Percentiles rank a stretch among this genome's conserved stretches.
Conservation (phyloP, 2,888 invertebrate genomes). For the Beris chalybata region DNA sequence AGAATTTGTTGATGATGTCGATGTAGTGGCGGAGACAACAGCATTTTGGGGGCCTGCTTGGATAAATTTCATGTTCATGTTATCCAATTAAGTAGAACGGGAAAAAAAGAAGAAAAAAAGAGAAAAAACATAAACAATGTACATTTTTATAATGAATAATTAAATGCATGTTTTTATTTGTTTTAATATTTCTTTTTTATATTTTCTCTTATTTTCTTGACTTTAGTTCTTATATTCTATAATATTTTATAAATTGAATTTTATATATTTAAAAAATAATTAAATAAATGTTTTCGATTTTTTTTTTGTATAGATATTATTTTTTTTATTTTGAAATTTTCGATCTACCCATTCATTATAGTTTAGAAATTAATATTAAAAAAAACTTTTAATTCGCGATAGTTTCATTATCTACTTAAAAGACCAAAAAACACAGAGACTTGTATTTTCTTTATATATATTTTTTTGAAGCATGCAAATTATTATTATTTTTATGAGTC, state of each 20-base stretch:
- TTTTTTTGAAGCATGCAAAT: constrained; percentile 19
- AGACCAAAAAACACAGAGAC: background rate
- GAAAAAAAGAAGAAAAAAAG: constrained; percentile 21
- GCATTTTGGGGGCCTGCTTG: constrained; percentile 54
- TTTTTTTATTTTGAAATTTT: constrained; percentile 9
- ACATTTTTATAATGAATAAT: constrained; percentile 29
- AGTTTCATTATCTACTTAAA: constrained; percentile 20
- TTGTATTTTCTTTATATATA: constrained; percentile 8
- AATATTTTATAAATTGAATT: background rate
- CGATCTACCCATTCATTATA: background rate
- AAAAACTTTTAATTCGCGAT: background rate
- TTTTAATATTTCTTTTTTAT: constrained; percentile 29
- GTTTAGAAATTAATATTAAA: background rate
- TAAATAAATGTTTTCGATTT: constrained; percentile 9
- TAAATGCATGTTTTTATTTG: constrained; percentile 15
- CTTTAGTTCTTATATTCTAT: constrained; percentile 11
- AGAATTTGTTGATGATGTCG: constrained; percentile 50
- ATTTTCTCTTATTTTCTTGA: constrained; percentile 30
- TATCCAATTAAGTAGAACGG: constrained; percentile 21
- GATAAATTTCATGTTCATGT: constrained; percentile 32
- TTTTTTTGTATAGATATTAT: constrained; percentile 6
- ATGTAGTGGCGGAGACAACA: constrained; percentile 49
- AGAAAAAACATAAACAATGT: constrained; percentile 28
- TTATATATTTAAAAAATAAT: constrained; percentile 6
- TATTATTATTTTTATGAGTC: constrained; percentile 5